phyloP scores from a whole-genome alignment of 2,797 vertebrate genomes.

The Dendrocincla fuliginosa region DNA sequence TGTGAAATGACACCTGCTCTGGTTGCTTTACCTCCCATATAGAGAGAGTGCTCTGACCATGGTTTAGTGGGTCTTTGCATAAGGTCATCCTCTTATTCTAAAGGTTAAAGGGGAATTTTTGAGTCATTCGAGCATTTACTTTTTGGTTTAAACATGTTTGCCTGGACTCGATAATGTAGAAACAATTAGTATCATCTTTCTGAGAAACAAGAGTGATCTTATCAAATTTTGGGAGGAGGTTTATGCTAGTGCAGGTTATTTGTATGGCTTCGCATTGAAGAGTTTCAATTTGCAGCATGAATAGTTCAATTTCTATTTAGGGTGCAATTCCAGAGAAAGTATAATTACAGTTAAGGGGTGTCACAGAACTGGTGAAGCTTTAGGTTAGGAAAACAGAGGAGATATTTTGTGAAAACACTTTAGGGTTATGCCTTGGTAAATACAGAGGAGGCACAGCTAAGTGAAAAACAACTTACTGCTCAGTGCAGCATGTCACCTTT shows the following conservation, averaged over 20 bases:
- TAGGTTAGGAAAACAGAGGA: conserved; percentile 67
- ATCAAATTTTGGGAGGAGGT: conserved; percentile 50
- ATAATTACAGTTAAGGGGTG: conserved; percentile 76
- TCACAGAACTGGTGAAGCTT: conserved; percentile 55
- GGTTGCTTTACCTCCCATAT: neutral
- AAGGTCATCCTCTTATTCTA: neutral
- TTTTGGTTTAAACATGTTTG: conserved; percentile 21
- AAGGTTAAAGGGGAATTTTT: neutral
- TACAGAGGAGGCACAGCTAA: conserved; percentile 20
- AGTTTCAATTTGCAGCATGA: conserved; percentile 78
- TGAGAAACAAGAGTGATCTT: conserved; percentile 54
- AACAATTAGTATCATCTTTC: conserved; percentile 53
- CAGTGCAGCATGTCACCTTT: neutral
- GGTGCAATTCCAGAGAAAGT: conserved; percentile 62
- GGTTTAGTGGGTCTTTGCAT: neutral
- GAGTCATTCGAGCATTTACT: neutral
- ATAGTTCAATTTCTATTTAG: conserved; percentile 77
- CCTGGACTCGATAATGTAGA: conserved; percentile 23
- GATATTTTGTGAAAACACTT: conserved; percentile 62
- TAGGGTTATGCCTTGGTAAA: conserved; percentile 39
- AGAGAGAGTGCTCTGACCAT: neutral
- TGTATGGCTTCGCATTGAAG: conserved; percentile 72
- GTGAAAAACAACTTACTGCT: neutral
- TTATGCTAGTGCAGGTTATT: conserved; percentile 71
- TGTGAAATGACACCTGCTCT: neutral